A percentile compares a stretch with the other conserved stretches of the same genome.
phyloP scores from a whole-genome alignment of 2,797 vertebrate genomes.

The Sebastes dallii region DNA sequence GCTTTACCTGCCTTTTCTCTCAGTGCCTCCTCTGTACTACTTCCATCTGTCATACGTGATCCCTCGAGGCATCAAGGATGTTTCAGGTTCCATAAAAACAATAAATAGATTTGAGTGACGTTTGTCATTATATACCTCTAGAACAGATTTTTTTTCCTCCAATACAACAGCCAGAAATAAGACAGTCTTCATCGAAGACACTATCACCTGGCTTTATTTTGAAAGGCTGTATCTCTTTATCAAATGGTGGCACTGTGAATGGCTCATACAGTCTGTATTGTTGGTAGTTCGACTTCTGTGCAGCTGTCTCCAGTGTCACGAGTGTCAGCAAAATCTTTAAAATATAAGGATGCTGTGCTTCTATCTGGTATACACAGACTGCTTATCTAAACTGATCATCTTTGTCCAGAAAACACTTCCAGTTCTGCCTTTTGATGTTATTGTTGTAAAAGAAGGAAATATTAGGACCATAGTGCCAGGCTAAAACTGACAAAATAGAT shows the following conservation, averaged over 20 bases:
- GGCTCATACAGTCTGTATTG: background rate
- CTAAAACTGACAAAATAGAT: background rate
- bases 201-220: conserved; percentile 6
- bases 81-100: background rate
- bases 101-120: conserved; percentile 17
- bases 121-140: conserved; percentile 4
- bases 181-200: background rate
- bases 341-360: background rate
- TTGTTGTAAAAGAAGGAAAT: background rate
- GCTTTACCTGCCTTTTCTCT: conserved; percentile 17
- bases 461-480: background rate
- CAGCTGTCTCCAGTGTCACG: background rate
- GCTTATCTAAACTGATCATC: conserved; percentile 25
- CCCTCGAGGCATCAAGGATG: background rate
- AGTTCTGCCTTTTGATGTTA: background rate
- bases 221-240: conserved; percentile 6
- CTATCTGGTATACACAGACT: background rate
- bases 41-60: conserved; percentile 18
- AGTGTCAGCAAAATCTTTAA: background rate
- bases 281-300: background rate
- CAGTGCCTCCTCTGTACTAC: conserved; percentile 9
- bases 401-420: background rate
- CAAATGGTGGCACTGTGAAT: background rate
- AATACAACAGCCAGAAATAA: background rate
- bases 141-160: background rate